Evolutionary conservation across 2,113 vertebrate species (phyloP).

Genomic region (Thamnaconus septentrionalis): DNA sequence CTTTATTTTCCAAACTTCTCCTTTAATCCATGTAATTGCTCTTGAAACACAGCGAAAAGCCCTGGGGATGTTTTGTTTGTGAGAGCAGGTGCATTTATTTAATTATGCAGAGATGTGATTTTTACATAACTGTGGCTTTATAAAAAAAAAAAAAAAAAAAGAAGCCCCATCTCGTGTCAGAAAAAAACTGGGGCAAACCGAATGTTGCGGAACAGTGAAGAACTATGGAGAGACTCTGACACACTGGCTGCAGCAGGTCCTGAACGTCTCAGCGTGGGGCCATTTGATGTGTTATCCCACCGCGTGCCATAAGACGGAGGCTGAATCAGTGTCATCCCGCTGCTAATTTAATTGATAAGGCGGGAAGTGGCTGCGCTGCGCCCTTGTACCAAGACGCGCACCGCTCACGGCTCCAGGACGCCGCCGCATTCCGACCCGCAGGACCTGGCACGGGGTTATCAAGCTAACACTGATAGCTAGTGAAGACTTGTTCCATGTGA

Average conservation of each 20-base stretch:
- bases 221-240: slow-evolving; percentile 1
- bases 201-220: slow-evolving; percentile 28
- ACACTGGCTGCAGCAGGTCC: neutral
- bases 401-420: slow-evolving; percentile 11
- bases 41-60: too few species aligned
- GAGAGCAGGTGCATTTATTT: too few species aligned
- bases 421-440: slow-evolving; percentile 18
- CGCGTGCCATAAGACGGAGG: slow-evolving; percentile 13
- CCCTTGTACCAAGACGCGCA: neutral
- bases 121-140: too few species aligned
- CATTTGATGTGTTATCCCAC: slow-evolving; percentile 22
- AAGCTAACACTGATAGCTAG: slow-evolving; percentile 64
- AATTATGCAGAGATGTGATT: too few species aligned
- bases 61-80: too few species aligned
- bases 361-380: slow-evolving; percentile 35
- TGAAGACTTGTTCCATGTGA: slow-evolving; percentile 68
- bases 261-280: slow-evolving; percentile 19
- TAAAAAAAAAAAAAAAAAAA: too few species aligned
- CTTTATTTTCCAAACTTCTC: too few species aligned
- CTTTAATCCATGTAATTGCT: too few species aligned
- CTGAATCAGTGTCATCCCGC: slow-evolving; percentile 38
- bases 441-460: slow-evolving; percentile 58
- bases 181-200: slow-evolving; percentile 52
- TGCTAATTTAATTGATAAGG: slow-evolving; percentile 66
- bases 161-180: too few species aligned